Conservation (phyloP, 2,113 vertebrate species). For the Lonchura striata region DNA sequence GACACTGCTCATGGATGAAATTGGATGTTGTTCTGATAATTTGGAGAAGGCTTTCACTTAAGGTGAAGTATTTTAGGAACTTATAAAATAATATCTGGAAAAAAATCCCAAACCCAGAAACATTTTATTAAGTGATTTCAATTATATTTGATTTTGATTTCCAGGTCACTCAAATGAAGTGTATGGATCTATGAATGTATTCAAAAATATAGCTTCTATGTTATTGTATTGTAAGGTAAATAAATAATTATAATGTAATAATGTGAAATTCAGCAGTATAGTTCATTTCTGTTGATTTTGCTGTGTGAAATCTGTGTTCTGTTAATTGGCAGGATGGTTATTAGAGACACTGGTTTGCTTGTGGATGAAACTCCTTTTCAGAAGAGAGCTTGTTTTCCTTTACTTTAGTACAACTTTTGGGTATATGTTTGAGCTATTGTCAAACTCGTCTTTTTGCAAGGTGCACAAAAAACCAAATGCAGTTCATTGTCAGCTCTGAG, state of each 20-base stretch:
- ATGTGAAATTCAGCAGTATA: not conserved
- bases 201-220: not conserved
- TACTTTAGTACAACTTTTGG: not conserved
- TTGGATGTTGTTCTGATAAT: not conserved
- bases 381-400: not conserved
- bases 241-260: not conserved
- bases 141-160: not conserved
- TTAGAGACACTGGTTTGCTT: not conserved
- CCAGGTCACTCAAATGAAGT: not conserved
- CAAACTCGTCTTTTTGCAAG: not conserved
- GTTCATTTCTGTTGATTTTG: not conserved
- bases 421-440: not conserved
- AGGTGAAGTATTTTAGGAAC: not conserved
- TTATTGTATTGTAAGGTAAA: not conserved
- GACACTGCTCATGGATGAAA: not conserved
- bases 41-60: not conserved
- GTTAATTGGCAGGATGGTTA: not conserved
- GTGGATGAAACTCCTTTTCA: not conserved
- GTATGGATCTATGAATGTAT: not conserved
- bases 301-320: not conserved
- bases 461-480: not conserved
- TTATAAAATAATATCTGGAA: not conserved
- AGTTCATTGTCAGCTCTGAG: not conserved
- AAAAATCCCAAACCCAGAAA: not conserved
- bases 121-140: not conserved